phyloP scores from a whole-genome alignment of 2,113 vertebrate species.

The Chaetorhynchus papuensis region DNA sequence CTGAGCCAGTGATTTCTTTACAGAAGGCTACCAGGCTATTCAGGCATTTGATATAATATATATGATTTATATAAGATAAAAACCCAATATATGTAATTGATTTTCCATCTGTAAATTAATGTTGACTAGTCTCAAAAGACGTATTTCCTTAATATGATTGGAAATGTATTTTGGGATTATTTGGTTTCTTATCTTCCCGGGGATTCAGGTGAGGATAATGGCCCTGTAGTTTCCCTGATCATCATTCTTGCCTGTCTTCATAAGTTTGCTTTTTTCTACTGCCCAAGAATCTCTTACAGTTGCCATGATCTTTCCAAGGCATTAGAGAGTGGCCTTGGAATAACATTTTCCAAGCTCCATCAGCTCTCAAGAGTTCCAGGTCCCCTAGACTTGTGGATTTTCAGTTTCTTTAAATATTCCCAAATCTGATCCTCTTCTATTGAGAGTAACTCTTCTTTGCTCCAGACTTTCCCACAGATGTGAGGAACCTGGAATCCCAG shows the following conservation, averaged over 20 bases:
- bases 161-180: not conserved
- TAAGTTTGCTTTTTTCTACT: not conserved
- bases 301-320: not conserved
- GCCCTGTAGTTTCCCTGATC: not conserved
- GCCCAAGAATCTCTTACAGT: not conserved
- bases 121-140: not conserved
- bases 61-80: not conserved
- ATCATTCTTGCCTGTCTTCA: not conserved
- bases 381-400: not conserved
- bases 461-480: not conserved
- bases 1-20: not conserved
- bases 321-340: not conserved
- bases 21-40: not conserved
- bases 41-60: not conserved
- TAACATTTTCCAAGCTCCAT: not conserved
- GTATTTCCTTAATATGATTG: not conserved
- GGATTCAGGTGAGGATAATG: not conserved
- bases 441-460: not conserved
- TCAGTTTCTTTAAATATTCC: not conserved
- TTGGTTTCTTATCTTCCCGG: not conserved
- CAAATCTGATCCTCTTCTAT: not conserved
- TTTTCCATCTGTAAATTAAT: not conserved
- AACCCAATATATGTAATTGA: not conserved
- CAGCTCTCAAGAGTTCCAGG: accelerated
- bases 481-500: not conserved